Conservation (phyloP, 2,888 invertebrate genomes). For the Agonopterix heracliana region DNA sequence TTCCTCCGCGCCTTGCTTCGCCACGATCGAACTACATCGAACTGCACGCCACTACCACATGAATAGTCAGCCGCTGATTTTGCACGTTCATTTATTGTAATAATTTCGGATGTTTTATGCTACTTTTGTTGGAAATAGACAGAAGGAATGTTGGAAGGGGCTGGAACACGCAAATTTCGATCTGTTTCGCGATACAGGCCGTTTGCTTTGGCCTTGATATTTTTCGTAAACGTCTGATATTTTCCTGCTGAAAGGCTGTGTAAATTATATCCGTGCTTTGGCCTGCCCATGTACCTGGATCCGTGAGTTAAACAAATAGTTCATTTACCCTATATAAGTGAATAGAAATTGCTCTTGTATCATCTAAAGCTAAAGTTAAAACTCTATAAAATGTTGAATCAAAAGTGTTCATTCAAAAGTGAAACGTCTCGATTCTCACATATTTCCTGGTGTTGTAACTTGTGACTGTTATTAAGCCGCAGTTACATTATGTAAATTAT, state of each 20-base stretch:
- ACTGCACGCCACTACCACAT: conserved; percentile 56
- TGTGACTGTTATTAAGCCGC: no score
- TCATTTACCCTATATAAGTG: no score
- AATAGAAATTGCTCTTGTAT: no score
- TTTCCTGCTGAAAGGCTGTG: conserved; percentile 1
- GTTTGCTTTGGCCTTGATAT: conserved; percentile 31
- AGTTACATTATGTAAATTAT: no score
- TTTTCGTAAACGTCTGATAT: conserved; percentile 8
- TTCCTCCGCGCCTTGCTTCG: conserved; percentile 71
- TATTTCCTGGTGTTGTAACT: no score
- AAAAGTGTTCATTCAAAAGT: no score
- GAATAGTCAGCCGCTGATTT: conserved; percentile 54
- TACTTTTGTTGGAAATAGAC: conserved; percentile 45
- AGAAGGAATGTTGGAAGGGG: conserved; percentile 33
- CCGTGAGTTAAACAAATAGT: no score
- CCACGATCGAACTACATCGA: conserved; percentile 74
- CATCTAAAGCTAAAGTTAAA: no score
- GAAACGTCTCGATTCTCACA: no score
- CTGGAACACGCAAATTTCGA: conserved; percentile 52
- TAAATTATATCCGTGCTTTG: not conserved
- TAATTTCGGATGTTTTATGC: conserved; percentile 53
- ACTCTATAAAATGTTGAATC: no score
- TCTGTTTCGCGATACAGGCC: conserved; percentile 29
- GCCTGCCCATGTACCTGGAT: no score
- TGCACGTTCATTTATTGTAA: conserved; percentile 60